Conservation (phyloP, 2,797 vertebrate genomes). For the Oreochromis grahami region DNA sequence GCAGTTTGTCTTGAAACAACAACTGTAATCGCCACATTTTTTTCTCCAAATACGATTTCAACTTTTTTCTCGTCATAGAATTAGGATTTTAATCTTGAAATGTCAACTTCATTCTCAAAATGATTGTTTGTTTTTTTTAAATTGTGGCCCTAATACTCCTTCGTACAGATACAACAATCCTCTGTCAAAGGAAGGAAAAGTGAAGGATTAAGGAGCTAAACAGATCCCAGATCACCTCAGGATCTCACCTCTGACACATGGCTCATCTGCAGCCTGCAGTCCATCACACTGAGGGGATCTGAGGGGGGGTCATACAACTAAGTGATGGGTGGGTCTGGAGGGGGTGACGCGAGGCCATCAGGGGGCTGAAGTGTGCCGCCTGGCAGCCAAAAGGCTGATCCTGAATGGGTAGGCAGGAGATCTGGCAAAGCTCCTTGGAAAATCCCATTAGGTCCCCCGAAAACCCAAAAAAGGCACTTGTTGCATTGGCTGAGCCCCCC, state of each 20-base stretch:
- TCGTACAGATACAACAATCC: not conserved
- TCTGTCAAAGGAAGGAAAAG: not conserved
- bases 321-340: not conserved
- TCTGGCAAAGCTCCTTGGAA: conserved; percentile 88
- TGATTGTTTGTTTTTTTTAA: accelerated
- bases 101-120: not conserved
- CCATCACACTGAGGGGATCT: not conserved
- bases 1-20: not conserved
- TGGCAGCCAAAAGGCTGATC: conserved; percentile 69
- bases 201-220: not conserved
- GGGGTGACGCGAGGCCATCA: conserved; percentile 10
- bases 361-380: conserved; percentile 74
- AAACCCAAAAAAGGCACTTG: conserved; percentile 74
- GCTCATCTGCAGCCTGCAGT: not conserved
- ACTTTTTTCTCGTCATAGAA: not conserved
- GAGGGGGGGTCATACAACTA: not conserved
- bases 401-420: conserved; percentile 76
- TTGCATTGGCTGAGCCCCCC: conserved; percentile 56
- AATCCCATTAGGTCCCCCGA: conserved; percentile 86
- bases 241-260: conserved; percentile 1
- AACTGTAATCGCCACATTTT: not conserved
- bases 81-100: not conserved
- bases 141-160: not conserved
- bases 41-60: not conserved
- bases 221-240: not conserved